Base-by-base conservation (phyloP, 2,888 invertebrate species). In the Athrips mouffetella region DNA sequence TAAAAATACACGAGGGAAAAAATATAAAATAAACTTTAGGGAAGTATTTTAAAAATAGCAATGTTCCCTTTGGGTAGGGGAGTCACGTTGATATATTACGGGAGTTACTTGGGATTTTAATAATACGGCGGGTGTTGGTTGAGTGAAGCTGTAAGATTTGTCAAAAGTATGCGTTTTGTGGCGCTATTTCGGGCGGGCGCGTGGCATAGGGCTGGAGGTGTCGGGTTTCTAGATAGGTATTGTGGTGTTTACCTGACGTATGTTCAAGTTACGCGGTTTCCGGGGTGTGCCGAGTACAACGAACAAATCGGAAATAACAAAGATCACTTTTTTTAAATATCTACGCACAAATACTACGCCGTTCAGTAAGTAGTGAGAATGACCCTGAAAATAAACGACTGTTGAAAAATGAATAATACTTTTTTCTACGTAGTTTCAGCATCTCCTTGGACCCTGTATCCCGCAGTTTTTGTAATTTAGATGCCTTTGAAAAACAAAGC, bases 1-100 rank as follows among this genome's bases (percentile, higher is more conserved):
- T 85, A 81, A 87, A 86, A 86, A 86, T 87, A 86, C 76, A 65
- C 69, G 63, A 37, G 37, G 76, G 81, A 84, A 86, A 88, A 88
- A 85, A 82, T 81, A 80, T 83, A 86, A 86, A 86, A 83, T 80
- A 74, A 80, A 76, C 71, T 67, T 66, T 73, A 72, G 85, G 84
- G 86, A 86, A 83, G 83, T 79, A 78, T 82, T 81, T 84, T 83
- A 79, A 86, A 88, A 87, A 87, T 87, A 88, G 87, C 71, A 70
- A 62, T 59, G 69, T 72, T 78, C 84, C 81, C 81, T 80, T 76
- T 73, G 69, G 68, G 44, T 55, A 62, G 78, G 80, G 83, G 83
- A 81, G 79, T 77, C 72, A 70, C 74, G 73, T 80, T 87, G 87
- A 87, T 87, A 79, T 87, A 87, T 87, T 76, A 72, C 71, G 62